Percentiles rank a stretch among this genome's conserved stretches.
Conservation (phyloP, 2,113 vertebrate genomes). For the Psophia crepitans region DNA sequence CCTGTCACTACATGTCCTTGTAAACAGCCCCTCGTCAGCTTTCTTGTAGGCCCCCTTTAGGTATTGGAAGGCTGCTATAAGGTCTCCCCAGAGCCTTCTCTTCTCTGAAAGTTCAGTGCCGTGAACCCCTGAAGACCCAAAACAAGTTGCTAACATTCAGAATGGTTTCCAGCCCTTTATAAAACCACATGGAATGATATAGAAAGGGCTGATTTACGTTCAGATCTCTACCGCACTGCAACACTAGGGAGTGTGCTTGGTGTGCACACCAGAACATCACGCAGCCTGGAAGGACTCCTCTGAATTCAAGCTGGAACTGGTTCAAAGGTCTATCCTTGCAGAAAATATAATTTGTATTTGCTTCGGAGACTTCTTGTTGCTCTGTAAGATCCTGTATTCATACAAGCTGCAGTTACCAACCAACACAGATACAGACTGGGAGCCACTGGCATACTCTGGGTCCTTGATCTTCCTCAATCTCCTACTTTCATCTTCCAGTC, state of each 20-base stretch:
- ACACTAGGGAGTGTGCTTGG: fast-evolving
- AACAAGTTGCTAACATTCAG: background rate
- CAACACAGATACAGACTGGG: background rate
- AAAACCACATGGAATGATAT: background rate
- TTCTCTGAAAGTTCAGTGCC: background rate
- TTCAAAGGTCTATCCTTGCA: background rate
- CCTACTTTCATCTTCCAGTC: background rate
- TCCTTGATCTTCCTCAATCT: background rate
- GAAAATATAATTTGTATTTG: background rate
- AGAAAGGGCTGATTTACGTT: background rate
- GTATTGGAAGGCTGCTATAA: too few relatives aligned
- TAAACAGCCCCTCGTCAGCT: too few relatives aligned
- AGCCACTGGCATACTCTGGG: background rate
- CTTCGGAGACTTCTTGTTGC: background rate
- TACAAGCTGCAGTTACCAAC: background rate
- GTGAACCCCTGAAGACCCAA: background rate
- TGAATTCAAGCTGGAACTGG: background rate
- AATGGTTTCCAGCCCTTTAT: background rate
- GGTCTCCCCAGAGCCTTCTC: too few relatives aligned
- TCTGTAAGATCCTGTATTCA: background rate
- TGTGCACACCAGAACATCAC: background rate
- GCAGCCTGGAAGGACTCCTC: background rate
- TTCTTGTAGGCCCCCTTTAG: too few relatives aligned
- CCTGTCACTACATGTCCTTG: too few relatives aligned
- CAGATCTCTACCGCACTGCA: background rate